These are phyloP conservation scores for Apostichopus parvimensis DNA, from an alignment of 35 echinoderm and acorn worm genomes.

Conservation along the genomic window DNA sequence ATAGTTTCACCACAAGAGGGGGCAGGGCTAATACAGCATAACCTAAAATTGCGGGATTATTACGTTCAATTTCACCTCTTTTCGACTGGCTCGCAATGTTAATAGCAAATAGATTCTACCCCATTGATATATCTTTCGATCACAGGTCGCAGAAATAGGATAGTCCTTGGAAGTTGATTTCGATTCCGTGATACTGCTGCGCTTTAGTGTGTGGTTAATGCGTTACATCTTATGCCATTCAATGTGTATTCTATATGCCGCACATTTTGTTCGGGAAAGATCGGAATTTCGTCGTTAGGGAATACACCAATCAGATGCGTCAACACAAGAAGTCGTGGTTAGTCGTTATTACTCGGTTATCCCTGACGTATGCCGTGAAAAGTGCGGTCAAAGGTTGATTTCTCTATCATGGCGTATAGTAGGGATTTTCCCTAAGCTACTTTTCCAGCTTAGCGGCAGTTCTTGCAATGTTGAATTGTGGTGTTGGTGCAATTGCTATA, in stretches of 20 bases:
- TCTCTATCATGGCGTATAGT: constrained; percentile 1
- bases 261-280: constrained; percentile 14
- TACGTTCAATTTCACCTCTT: neutral
- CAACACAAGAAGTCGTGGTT: neutral
- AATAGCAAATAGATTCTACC: constrained; percentile 12
- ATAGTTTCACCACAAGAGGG: constrained; percentile 32
- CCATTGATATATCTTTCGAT: constrained; percentile 32
- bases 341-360: neutral
- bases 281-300: constrained; percentile 46
- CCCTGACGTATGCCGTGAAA: neutral
- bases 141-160: constrained; percentile 16
- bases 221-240: constrained; percentile 20
- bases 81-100: neutral
- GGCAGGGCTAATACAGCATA: constrained; percentile 47
- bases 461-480: no score
- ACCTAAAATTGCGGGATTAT: constrained; percentile 30
- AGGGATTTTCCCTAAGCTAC: constrained; percentile 33
- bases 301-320: constrained; percentile 38
- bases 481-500: no score
- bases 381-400: constrained; percentile 9
- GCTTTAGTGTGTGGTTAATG: neutral
- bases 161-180: neutral
- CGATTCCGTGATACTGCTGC: neutral
- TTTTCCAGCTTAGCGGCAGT: no score
- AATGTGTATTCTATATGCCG: constrained; percentile 26